Evolutionary conservation across 1,140 invertebrate species (phyloP).

Genomic region (Saccostrea glomerata): DNA sequence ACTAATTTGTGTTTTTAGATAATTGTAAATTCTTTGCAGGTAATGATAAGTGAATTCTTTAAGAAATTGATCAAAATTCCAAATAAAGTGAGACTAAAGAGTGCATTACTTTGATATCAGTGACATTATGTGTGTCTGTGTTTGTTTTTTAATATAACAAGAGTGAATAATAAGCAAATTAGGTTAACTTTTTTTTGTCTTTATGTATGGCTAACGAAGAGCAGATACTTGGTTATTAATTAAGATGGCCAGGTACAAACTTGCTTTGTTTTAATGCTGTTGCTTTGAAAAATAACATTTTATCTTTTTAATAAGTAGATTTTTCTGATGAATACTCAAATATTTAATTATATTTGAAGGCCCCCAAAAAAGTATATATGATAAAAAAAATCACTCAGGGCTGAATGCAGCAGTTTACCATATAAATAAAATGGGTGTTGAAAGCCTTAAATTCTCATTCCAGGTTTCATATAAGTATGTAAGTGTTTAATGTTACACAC

Average conservation of each 20-base stretch:
- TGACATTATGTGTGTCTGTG: too few species aligned
- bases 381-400: too few species aligned
- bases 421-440: neutral
- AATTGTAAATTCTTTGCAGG: neutral
- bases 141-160: too few species aligned
- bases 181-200: too few species aligned
- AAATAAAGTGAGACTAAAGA: too few species aligned
- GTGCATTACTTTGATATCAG: too few species aligned
- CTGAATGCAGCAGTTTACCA: too few species aligned
- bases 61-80: too few species aligned
- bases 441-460: neutral
- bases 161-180: too few species aligned
- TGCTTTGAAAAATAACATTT: neutral
- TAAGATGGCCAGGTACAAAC: neutral
- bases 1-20: neutral
- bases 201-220: too few species aligned
- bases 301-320: neutral
- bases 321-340: neutral
- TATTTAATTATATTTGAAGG: neutral
- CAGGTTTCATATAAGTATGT: constrained; percentile 31
- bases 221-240: too few species aligned
- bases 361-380: neutral
- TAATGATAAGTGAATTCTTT: too few species aligned
- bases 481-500: constrained; percentile 5
- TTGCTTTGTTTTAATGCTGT: neutral